phyloP scores from a whole-genome alignment of 2,113 vertebrate species.

The Podilymbus podiceps region DNA sequence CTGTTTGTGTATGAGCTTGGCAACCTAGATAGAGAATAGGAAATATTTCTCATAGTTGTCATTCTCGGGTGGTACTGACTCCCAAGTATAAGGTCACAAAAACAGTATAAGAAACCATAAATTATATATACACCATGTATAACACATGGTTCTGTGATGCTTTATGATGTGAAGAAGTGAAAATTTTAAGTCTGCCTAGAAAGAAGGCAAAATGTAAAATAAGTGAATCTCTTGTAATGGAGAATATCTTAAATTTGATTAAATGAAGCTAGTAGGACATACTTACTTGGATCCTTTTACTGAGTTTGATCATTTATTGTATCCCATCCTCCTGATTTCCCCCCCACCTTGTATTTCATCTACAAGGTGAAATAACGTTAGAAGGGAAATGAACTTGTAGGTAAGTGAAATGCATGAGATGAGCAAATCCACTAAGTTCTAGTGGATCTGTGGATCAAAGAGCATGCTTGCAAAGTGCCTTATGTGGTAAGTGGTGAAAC shows the following conservation, averaged over 20 bases:
- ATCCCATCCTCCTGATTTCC: neutral
- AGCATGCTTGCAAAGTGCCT: neutral
- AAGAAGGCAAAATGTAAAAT: neutral
- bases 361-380: neutral
- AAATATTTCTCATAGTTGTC: neutral
- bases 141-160: neutral
- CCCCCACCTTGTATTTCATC: neutral
- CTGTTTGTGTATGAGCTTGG: neutral
- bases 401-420: neutral
- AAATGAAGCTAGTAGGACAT: neutral
- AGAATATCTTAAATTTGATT: neutral
- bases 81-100: neutral
- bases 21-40: neutral
- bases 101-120: neutral
- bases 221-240: neutral
- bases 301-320: neutral
- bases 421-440: neutral
- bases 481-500: neutral
- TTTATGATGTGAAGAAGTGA: neutral
- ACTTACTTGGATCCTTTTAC: neutral
- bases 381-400: neutral
- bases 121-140: neutral
- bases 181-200: neutral
- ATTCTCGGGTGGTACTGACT: neutral
- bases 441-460: neutral